Evolutionary conservation across 2,888 invertebrate species (phyloP).

Genomic region (Odontothrips loti): DNA sequence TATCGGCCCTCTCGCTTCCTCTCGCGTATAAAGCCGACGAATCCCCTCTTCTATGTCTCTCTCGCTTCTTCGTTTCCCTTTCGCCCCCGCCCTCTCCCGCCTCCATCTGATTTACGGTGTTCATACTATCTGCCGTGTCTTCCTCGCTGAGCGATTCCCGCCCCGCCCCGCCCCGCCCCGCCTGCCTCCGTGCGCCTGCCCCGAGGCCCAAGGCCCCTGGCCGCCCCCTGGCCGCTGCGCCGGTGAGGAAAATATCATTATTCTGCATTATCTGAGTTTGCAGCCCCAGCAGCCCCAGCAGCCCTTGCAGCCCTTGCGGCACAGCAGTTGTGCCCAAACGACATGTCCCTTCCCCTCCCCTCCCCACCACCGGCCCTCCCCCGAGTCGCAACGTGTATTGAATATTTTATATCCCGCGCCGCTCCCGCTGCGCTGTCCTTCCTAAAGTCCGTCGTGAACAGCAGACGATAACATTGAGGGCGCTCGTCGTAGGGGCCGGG

Average conservation of each 20-base stretch:
- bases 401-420: conserved; percentile 13
- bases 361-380: background rate
- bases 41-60: too few relatives aligned
- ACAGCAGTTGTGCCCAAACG: background rate
- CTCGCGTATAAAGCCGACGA: too few relatives aligned
- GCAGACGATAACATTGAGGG: conserved; percentile 1
- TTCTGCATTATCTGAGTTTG: conserved; percentile 11
- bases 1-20: background rate
- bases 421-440: background rate
- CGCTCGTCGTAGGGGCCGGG: background rate
- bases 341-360: background rate
- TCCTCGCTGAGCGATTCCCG: background rate
- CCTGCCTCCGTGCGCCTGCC: too few relatives aligned
- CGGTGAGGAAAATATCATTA: background rate
- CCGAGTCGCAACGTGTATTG: conserved; percentile 1
- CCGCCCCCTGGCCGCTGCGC: background rate
- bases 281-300: too few relatives aligned
- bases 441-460: background rate
- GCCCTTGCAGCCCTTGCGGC: background rate
- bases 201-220: too few relatives aligned
- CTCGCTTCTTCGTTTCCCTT: background rate
- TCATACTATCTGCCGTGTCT: conserved; percentile 17
- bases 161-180: background rate
- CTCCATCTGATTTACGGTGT: conserved; percentile 14
- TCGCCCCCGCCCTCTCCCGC: background rate